Base-by-base conservation (phyloP, 2,888 invertebrate species). In the Calephelis perditalis region DNA sequence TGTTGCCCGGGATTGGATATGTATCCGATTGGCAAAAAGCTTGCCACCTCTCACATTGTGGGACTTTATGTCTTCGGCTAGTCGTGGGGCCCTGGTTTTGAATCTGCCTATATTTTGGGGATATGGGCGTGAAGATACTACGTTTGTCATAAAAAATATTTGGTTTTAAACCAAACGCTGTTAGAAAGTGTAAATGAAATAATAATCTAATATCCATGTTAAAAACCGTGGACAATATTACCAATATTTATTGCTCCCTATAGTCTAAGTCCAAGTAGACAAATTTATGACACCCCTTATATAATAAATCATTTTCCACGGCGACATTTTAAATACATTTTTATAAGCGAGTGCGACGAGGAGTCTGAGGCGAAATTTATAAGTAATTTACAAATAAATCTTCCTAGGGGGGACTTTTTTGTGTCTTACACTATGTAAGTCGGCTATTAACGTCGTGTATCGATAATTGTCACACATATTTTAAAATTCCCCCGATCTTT, bases 401-500 rank as follows among this genome's bases (percentile, higher is more conserved):
- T 88, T 81, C 70, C 70, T 71, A 73, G 74, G 75, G 80, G 87
- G 86, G 81, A 77, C 40, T 71, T 73, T 87, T 87, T 86, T 85
- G 84, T 76, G 72, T 76, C 70, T 73, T 74, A 75, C 69, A 83
- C 84, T 82, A 78, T 87, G 86, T 88, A 86, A 86, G 81, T 71
- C 81, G 79, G 80, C 87, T 87, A 91, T 91, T 89, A 89, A 85
- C 84, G 85, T 85, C 89, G 75, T 90, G 89, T 91, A 83, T 82
- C 76, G 88, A 89, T 91, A 91, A 91, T 91, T 91, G 91, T 91
- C 91, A 83, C 90, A 89, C 89, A 87, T 91, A 91, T 88, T 88
- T 89, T 84, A 87, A 76, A 86, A 84, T 78, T 79, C 77, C 74
- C 74, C 75, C 59, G 65, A 63, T 67, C 73, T 62, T 62, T 62